phyloP scores from a whole-genome alignment of 2,888 invertebrate species.

The Plagiodera versicolora region DNA sequence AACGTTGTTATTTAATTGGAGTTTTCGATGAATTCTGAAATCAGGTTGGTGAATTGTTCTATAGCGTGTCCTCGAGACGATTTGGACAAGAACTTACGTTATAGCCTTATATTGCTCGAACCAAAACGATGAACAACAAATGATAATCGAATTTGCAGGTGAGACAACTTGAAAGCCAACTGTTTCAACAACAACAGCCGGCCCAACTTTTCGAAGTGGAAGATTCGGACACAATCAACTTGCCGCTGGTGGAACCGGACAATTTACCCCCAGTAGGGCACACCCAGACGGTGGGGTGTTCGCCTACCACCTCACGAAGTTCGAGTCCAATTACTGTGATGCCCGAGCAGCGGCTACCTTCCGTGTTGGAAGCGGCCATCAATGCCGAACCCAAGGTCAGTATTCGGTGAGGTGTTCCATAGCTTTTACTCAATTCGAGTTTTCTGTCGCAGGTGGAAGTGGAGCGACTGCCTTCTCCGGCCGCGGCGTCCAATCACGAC shows the following conservation, averaged over 20 bases:
- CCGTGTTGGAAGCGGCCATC: conserved; percentile 82
- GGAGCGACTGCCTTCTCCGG: conserved; percentile 48
- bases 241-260: conserved; percentile 59
- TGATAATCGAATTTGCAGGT: conserved; percentile 47
- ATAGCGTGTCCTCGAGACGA: no score
- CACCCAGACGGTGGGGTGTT: conserved; percentile 66
- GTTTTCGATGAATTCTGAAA: no score
- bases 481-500: conserved; percentile 34
- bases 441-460: conserved; percentile 50
- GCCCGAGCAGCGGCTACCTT: conserved; percentile 65
- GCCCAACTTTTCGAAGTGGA: conserved; percentile 52
- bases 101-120: not conserved
- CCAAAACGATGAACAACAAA: no score
- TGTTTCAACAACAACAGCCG: conserved; percentile 47
- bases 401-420: no score
- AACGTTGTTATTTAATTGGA: no score
- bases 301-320: conserved; percentile 56
- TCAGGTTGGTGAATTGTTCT: no score
- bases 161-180: conserved; percentile 68
- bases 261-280: conserved; percentile 63
- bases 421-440: no score
- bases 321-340: conserved; percentile 57
- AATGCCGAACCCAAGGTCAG: conserved; percentile 77
- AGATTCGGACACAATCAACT: conserved; percentile 54
- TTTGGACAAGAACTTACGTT: no score